Base-by-base conservation (phyloP, 2,113 vertebrate genomes). In the Hippolais icterina region DNA sequence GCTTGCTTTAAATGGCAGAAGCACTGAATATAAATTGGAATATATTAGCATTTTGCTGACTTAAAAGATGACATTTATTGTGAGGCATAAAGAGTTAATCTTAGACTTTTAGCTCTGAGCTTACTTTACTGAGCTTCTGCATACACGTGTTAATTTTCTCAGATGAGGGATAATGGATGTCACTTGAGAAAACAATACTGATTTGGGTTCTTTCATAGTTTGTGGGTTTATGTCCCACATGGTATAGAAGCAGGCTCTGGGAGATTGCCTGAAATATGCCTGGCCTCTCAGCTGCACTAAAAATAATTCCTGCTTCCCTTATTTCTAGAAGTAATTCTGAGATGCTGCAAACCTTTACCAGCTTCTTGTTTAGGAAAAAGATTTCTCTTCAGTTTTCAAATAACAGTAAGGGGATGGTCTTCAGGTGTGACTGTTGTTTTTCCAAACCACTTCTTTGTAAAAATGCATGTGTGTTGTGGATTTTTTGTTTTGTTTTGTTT, bases 91-190 rank as follows among this genome's bases (percentile, higher is more conserved):
- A 90, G 94, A 87, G 89, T 96, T 97, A 96, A 96, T 88, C 20
- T n/a, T 78, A 84, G 88, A 90, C 74, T 96, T 95, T 19, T 81
- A 94, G 83, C 84, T 96, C 79, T 90, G 83, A 96, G 90, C 93
- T 96, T 89, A 96, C 91, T 95, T 96, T 96, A 89, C 80, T 85
- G 90, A 95, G 93, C 87, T 97, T 94, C 92, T 95, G 71, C 75
- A 93, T 94, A 88, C 93, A 96, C 33, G 94, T 94, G 94, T 96
- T 96, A 92, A 97, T 96, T 96, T 97, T 96, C 95, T 96, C 92
- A 96, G 89, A 93, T 96, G 93, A 96, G 93, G 96, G 90, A 97
- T 96, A 95, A 96, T 94, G 93, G 92, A 92, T 96, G 89, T 96
- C 94, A 94, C 94, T 96, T 96, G 94, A 92, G 96, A 95, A 96